phyloP scores from a whole-genome alignment of 2,888 invertebrate genomes.

The Agrochola circellaris region DNA sequence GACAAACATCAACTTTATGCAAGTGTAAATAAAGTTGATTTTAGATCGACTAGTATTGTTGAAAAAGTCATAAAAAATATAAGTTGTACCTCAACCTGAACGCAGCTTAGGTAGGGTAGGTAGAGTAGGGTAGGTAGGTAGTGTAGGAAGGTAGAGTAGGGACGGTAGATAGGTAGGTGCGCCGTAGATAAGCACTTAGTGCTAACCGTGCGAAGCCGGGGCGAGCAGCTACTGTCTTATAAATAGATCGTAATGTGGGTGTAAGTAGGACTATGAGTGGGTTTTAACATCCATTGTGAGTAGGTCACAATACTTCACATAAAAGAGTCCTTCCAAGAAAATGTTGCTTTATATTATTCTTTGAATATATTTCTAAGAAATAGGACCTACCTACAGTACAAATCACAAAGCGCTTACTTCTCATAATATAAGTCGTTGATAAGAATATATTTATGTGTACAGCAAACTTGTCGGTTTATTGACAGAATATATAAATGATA shows the following conservation, averaged over 20 bases:
- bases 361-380: background rate
- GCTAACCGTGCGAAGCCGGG: no score
- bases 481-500: background rate
- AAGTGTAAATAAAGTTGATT: no score
- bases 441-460: background rate
- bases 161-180: no score
- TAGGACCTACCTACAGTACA: background rate
- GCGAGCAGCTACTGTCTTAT: no score
- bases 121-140: no score
- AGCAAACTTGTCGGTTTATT: background rate
- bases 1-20: no score
- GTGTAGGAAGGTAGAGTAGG: no score
- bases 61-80: no score
- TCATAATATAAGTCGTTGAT: background rate
- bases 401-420: background rate
- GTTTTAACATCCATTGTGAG: background rate
- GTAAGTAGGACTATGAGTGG: background rate
- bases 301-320: background rate
- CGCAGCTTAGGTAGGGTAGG: no score
- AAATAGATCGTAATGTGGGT: background rate
- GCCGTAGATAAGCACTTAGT: no score
- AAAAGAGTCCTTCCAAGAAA: background rate
- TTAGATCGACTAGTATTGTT: no score
- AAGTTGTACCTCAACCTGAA: no score
- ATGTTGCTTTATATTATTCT: background rate